Evolutionary conservation across 2,888 invertebrate species (phyloP).

Genomic region (Brenthis daphne): DNA sequence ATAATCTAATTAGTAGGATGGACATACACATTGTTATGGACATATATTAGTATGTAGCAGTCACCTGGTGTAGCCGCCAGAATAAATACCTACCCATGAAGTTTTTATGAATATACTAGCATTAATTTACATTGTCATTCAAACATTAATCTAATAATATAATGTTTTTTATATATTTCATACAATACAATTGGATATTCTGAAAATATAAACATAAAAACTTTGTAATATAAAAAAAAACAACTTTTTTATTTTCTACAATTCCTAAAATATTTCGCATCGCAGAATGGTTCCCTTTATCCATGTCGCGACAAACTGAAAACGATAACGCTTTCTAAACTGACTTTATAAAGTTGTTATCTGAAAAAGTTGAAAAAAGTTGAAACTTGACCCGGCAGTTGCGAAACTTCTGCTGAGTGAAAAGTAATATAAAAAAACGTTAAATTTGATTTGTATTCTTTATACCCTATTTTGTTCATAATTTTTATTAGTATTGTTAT

Average conservation of each 20-base stretch:
- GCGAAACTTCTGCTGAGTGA: slow-evolving; percentile 7
- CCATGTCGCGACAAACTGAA: slow-evolving; percentile 12
- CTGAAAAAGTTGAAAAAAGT: slow-evolving; percentile 19
- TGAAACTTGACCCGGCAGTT: slow-evolving; percentile 11
- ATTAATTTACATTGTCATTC: no score
- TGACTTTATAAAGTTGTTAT: slow-evolving; percentile 23
- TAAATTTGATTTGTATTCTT: background rate
- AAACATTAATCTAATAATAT: no score
- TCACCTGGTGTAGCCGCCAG: no score
- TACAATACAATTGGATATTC: no score
- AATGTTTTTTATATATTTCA: no score
- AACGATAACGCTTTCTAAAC: slow-evolving; percentile 24
- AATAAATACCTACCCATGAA: no score
- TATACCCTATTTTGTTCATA: background rate
- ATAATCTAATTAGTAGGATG: no score
- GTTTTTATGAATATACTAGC: no score
- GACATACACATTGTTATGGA: no score
- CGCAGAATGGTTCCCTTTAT: slow-evolving; percentile 5
- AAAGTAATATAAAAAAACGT: slow-evolving; percentile 11
- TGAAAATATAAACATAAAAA: no score
- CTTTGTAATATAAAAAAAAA: background rate
- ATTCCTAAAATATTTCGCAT: slow-evolving; percentile 1
- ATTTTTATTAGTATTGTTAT: background rate
- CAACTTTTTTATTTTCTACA: background rate
- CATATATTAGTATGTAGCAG: no score